phyloP scores from a whole-genome alignment of 2,888 invertebrate genomes.

The Drosophila nr. fundita region DNA sequence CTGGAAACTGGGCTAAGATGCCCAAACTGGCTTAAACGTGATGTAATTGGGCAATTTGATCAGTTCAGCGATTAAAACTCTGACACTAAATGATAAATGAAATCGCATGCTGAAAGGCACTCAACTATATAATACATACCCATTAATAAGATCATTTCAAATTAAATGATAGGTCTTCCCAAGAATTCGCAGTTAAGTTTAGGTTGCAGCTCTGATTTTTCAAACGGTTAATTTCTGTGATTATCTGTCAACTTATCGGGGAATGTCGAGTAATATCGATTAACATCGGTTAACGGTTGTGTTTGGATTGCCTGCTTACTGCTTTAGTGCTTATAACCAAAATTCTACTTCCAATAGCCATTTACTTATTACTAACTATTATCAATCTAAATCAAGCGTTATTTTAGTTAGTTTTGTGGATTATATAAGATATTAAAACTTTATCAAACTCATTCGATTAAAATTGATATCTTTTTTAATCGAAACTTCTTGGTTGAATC shows the following conservation, averaged over 20 bases:
- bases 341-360: not conserved
- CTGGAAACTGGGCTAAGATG: slow-evolving; percentile 23
- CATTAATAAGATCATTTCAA: not conserved
- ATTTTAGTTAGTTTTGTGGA: not conserved
- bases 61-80: not conserved
- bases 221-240: not conserved
- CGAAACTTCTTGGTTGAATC: not conserved
- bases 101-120: not conserved
- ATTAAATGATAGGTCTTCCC: too few relatives aligned
- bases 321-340: not conserved
- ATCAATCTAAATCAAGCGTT: not conserved
- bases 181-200: too few relatives aligned
- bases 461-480: not conserved
- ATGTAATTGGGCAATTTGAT: slow-evolving; percentile 10
- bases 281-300: too few relatives aligned
- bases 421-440: not conserved
- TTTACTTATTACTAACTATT: not conserved
- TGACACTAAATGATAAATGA: not conserved
- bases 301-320: too few relatives aligned
- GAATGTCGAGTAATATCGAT: too few relatives aligned
- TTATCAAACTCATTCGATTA: not conserved
- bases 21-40: not conserved
- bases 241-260: too few relatives aligned
- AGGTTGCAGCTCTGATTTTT: not conserved
- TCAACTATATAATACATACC: not conserved